phyloP scores from a whole-genome alignment of 2,113 vertebrate genomes.

The Empidonax alnorum region DNA sequence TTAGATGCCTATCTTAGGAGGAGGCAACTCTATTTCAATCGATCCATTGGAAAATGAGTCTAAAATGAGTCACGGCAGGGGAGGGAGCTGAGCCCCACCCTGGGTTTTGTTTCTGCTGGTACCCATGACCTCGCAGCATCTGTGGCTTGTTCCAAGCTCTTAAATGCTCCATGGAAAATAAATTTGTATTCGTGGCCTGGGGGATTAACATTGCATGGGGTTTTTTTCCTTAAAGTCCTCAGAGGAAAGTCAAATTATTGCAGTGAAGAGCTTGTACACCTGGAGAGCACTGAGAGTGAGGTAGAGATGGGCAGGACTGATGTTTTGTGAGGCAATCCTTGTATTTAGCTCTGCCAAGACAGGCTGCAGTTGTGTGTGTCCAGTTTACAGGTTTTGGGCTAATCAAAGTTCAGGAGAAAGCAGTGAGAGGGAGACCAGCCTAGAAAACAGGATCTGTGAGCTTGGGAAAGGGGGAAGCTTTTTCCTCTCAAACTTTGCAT shows the following conservation, averaged over 20 bases:
- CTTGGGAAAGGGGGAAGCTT: not conserved
- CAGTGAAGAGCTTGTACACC: not conserved
- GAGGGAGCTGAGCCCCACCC: not conserved
- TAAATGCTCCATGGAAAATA: not conserved
- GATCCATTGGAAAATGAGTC: not conserved
- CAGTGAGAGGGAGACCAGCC: not conserved
- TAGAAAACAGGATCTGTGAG: not conserved
- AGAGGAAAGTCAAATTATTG: not conserved
- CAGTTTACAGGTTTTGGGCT: not conserved
- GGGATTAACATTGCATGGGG: not conserved
- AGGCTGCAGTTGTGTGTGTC: not conserved
- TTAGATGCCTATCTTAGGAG: not conserved
- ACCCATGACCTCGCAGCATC: not conserved
- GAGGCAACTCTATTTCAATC: not conserved
- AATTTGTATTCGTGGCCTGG: not conserved
- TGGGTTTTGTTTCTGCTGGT: not conserved
- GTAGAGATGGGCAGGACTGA: not conserved
- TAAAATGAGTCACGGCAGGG: not conserved
- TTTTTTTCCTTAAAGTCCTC: not conserved
- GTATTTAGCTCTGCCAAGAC: too few relatives aligned
- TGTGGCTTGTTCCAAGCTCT: not conserved
- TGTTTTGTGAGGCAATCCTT: not conserved
- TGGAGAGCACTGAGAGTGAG: not conserved
- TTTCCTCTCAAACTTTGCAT: not conserved
- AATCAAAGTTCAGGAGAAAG: not conserved